phyloP scores from a whole-genome alignment of 2,113 vertebrate genomes.

The Rhinolophus ferrumequinum region DNA sequence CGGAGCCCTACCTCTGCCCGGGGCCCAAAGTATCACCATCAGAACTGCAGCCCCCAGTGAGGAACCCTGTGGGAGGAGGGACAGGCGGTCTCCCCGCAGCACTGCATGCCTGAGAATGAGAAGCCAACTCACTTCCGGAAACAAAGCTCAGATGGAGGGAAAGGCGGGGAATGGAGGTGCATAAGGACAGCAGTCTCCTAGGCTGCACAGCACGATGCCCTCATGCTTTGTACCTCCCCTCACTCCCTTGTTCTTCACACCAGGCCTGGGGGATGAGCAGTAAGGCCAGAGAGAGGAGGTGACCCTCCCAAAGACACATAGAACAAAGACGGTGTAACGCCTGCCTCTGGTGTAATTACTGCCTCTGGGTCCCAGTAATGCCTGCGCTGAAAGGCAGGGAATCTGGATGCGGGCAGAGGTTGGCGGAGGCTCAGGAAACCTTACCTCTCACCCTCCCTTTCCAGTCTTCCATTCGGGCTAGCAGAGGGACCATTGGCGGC shows the following conservation, averaged over 20 bases:
- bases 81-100: not conserved
- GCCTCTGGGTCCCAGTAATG: not conserved
- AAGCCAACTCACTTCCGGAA: not conserved
- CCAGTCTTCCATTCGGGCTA: conserved; percentile 92
- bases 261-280: not conserved
- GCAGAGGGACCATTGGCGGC: conserved; percentile 91
- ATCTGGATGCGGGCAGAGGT: not conserved
- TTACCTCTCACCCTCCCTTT: conserved; percentile 54
- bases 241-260: not conserved
- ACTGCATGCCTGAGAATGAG: accelerated
- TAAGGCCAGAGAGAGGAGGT: not conserved
- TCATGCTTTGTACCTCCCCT: not conserved
- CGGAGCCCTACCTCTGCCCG: not conserved
- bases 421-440: accelerated
- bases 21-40: not conserved
- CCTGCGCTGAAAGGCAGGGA: not conserved
- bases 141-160: accelerated
- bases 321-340: not conserved
- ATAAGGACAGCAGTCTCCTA: accelerated
- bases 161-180: accelerated
- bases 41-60: not conserved
- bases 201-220: accelerated
- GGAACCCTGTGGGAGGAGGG: not conserved
- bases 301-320: not conserved
- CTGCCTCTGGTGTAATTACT: too few species aligned